Conservation (phyloP, 92 coral and sea anemone species). For the Bergia puertoricense region DNA sequence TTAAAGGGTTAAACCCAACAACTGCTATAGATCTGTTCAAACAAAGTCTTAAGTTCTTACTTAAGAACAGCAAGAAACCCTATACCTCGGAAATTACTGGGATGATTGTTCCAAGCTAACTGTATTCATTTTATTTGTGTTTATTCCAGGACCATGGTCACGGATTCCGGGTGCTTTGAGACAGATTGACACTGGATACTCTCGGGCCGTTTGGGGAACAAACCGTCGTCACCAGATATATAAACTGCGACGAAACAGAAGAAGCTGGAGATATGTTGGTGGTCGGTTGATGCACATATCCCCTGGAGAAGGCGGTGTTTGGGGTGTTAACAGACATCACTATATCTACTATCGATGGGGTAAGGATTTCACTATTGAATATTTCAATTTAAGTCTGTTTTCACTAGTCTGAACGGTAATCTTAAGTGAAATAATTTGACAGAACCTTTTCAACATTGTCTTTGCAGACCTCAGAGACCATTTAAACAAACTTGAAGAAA, state of each 20-base stretch:
- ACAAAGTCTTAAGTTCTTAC: no score
- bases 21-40: no score
- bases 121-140: not conserved
- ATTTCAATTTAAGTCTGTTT: no score
- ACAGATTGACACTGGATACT: slow-evolving; percentile 37
- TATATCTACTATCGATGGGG: slow-evolving; percentile 1
- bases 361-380: not conserved
- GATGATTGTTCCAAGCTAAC: no score
- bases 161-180: slow-evolving; percentile 23
- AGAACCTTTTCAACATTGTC: no score
- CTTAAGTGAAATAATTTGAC: no score
- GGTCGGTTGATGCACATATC: slow-evolving; percentile 36
- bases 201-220: slow-evolving; percentile 35
- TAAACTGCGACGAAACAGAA: slow-evolving; percentile 17
- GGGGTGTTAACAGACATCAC: slow-evolving; percentile 22
- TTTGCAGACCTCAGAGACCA: no score
- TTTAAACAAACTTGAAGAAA: no score
- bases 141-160: slow-evolving; percentile 1
- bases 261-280: slow-evolving; percentile 43
- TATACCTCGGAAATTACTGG: no score
- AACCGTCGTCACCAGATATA: slow-evolving; percentile 14
- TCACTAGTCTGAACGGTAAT: no score
- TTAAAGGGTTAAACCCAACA: no score
- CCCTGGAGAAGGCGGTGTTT: slow-evolving; percentile 38
- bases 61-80: no score